Evolutionary conservation across 2,888 invertebrate genomes (phyloP).

Genomic region (Alcis repandata): DNA sequence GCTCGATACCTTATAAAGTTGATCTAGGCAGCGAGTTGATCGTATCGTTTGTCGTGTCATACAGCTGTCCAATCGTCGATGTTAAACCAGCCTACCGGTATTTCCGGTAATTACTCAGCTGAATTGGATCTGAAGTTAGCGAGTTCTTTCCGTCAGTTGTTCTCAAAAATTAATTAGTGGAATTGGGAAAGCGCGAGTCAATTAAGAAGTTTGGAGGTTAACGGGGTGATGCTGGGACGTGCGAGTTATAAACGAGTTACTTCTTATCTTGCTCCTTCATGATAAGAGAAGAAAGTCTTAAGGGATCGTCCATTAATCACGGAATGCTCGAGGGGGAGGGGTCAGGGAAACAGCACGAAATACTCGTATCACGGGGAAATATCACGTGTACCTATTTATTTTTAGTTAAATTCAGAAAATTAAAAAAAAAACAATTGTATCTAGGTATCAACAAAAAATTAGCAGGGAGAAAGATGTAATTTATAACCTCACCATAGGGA

Average conservation of each 20-base stretch:
- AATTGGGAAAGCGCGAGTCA: constrained; percentile 63
- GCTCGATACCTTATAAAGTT: too few relatives aligned
- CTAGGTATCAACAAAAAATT: too few relatives aligned
- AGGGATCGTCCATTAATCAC: too few relatives aligned
- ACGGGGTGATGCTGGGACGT: constrained; percentile 29
- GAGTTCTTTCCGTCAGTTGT: constrained; percentile 50
- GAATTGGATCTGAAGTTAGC: constrained; percentile 54
- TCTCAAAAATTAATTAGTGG: constrained; percentile 74
- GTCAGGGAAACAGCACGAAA: too few relatives aligned
- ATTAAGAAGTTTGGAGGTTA: constrained; percentile 48
- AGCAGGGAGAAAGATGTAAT: too few relatives aligned
- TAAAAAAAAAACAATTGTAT: too few relatives aligned
- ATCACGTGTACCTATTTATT: too few relatives aligned
- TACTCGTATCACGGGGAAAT: too few relatives aligned
- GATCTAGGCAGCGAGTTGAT: background rate
- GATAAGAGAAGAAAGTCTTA: background rate
- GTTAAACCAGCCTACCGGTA: constrained; percentile 11
- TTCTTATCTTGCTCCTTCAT: background rate
- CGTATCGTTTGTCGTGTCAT: background rate
- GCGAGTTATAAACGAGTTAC: constrained; percentile 3
- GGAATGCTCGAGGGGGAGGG: too few relatives aligned
- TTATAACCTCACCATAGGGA: too few relatives aligned
- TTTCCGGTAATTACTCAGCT: constrained; percentile 46
- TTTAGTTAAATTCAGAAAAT: too few relatives aligned
- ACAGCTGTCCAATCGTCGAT: background rate